Base-by-base conservation (phyloP, 2,113 vertebrate genomes). In the Zingel zingel region DNA sequence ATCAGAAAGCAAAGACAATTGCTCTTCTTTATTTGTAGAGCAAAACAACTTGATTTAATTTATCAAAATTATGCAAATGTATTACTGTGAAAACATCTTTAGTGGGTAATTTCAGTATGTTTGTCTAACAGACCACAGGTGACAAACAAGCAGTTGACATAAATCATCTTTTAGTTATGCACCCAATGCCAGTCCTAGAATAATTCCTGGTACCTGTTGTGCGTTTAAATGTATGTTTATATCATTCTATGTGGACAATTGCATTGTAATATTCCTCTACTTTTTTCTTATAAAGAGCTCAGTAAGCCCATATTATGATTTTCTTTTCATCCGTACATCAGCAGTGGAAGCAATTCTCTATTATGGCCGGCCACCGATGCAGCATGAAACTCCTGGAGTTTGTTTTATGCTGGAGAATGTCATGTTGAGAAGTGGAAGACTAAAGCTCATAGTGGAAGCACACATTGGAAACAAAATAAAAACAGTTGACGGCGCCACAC, bases 301-400 rank as follows among this genome's bases (percentile, higher is more conserved):
- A 86, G 70, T 50, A 11, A 61, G 15, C 47, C 23, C 43, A 43
- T 9, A 58, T 77, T n/a, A 82, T 79, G 25, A 61, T 9, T 78
- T 10, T 57, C 43, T 76, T 81, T 68, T 81, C 45, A 67, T 67
- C 43, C 48, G 64, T 64, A 65, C 64, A 85, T 79, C 80, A 59
- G 27, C 65, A 64, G 74, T 13, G 47, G 33, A 78, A 69, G 66
- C 82, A 77, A 71, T 87, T 86, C 61, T 70, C 57, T 76, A 83
- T 81, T 59, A 83, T 16, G 4, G 30, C 54, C 5, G 59, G 43
- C 43, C 72, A 23, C 7, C 0, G 1, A 21, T 64, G 45, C 79
- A 65, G 30, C 6, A 27, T 54, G 23, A 79, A 74, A 50, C 66
- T 73, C 43, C 47, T 54, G 43, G n/a, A 68, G 82, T 85, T 87